A percentile compares a stretch with the other conserved stretches of the same genome.
These are phyloP conservation scores for Dynastes hyllus DNA, from an alignment of 2,888 invertebrate species.

Conservation along the genomic window DNA sequence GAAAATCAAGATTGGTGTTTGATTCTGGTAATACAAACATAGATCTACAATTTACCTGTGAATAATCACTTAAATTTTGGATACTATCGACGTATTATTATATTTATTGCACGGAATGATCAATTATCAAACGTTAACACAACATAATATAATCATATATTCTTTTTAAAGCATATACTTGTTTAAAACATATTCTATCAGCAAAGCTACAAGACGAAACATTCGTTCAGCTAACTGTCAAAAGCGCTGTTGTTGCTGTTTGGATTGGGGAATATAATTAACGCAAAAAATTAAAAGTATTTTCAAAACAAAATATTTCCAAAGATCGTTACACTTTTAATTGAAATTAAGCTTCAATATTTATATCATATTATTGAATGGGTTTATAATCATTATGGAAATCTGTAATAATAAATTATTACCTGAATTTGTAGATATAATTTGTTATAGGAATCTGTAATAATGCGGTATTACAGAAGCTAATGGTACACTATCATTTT, in stretches of 20 bases:
- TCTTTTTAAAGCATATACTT: not conserved
- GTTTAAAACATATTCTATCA: not conserved
- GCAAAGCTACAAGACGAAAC: not conserved
- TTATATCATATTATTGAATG: too few species aligned
- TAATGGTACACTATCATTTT: too few species aligned
- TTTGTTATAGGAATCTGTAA: too few species aligned
- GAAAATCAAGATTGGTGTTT: not conserved
- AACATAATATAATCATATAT: not conserved
- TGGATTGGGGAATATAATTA: too few species aligned
- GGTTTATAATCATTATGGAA: too few species aligned
- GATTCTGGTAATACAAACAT: not conserved
- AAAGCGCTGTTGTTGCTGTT: not conserved
- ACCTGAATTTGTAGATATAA: too few species aligned
- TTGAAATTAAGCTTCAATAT: too few species aligned
- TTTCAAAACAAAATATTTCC: too few species aligned
- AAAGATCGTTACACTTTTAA: too few species aligned
- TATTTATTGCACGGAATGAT: not conserved
- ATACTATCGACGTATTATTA: not conserved
- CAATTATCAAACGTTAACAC: not conserved
- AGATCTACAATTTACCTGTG: not conserved
- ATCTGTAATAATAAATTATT: too few species aligned
- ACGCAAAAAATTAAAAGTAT: too few species aligned
- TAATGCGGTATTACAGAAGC: too few species aligned
- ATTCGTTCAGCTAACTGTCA: slow-evolving; percentile 1
- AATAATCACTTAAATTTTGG: not conserved